Evolutionary conservation across 2,888 invertebrate species (phyloP).

Genomic region (Cordilura impudica): DNA sequence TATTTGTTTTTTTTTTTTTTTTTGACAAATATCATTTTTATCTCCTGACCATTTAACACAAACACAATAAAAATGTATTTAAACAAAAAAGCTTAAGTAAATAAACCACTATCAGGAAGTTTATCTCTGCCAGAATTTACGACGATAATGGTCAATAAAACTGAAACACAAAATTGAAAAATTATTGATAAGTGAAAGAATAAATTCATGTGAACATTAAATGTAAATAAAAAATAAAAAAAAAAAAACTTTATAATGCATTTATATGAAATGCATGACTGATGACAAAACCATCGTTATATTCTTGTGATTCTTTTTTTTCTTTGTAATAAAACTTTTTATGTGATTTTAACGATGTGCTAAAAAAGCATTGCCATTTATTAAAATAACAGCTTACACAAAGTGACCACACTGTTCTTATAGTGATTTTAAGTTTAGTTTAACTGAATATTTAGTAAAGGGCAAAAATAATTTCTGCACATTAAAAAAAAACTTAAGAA

Average conservation of each 20-base stretch:
- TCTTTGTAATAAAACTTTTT: conserved; percentile 8
- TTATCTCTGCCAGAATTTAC: conserved; percentile 37
- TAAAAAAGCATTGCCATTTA: conserved; percentile 30
- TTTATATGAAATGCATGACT: conserved; percentile 18
- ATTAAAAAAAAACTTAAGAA: too few relatives aligned
- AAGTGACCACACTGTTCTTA: not conserved
- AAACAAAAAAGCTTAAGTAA: not conserved
- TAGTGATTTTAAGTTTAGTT: not conserved
- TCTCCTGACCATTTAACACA: conserved; percentile 55
- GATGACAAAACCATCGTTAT: not conserved
- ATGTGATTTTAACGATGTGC: conserved; percentile 44
- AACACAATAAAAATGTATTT: conserved; percentile 43
- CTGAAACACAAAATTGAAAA: conserved; percentile 25
- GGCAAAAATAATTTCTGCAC: not conserved
- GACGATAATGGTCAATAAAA: conserved; percentile 50
- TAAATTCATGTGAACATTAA: too few relatives aligned
- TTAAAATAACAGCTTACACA: conserved; percentile 5
- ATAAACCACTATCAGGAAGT: conserved; percentile 14
- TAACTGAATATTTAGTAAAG: not conserved
- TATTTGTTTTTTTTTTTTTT: too few relatives aligned
- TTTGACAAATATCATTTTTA: too few relatives aligned
- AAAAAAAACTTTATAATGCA: conserved; percentile 24
- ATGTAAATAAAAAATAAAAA: not conserved
- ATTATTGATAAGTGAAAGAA: conserved; percentile 30
- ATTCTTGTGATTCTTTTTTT: not conserved